These are phyloP conservation scores for Sebastes nivosus DNA, from an alignment of 2,797 vertebrate species.

Conservation along the genomic window DNA sequence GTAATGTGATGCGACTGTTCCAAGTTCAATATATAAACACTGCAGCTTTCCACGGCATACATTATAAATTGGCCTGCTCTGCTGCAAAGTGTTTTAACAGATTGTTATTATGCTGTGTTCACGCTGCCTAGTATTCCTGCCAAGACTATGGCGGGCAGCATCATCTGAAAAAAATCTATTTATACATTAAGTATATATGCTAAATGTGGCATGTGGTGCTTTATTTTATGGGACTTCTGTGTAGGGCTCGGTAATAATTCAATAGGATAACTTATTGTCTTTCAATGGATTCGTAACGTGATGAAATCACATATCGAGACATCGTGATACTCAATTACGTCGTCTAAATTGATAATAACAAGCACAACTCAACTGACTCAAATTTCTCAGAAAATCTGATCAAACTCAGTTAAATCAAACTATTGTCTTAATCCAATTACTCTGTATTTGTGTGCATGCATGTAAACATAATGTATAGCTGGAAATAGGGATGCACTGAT, in stretches of 20 bases:
- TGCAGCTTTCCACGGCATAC: conserved; percentile 27
- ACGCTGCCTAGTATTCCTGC: conserved; percentile 18
- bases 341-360: too few relatives aligned
- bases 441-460: too few relatives aligned
- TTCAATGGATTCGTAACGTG: too few relatives aligned
- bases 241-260: too few relatives aligned
- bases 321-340: too few relatives aligned
- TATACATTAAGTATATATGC: conserved; percentile 15
- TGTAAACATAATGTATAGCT: too few relatives aligned
- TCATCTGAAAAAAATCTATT: conserved; percentile 26
- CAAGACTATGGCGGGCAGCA: conserved; percentile 21
- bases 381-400: too few relatives aligned
- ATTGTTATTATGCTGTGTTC: conserved; percentile 33
- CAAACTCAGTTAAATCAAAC: too few relatives aligned
- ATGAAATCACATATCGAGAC: rapidly evolving
- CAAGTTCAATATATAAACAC: conserved; percentile 48
- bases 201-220: neutral
- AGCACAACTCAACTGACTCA: too few relatives aligned
- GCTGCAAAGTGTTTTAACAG: conserved; percentile 42
- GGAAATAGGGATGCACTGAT: too few relatives aligned
- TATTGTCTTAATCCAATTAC: too few relatives aligned
- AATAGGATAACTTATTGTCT: too few relatives aligned
- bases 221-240: neutral
- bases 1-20: conserved; percentile 37
- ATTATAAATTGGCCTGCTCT: conserved; percentile 36